Evolutionary conservation across 2,888 invertebrate species (phyloP).

Genomic region (Drosophila greeni): DNA sequence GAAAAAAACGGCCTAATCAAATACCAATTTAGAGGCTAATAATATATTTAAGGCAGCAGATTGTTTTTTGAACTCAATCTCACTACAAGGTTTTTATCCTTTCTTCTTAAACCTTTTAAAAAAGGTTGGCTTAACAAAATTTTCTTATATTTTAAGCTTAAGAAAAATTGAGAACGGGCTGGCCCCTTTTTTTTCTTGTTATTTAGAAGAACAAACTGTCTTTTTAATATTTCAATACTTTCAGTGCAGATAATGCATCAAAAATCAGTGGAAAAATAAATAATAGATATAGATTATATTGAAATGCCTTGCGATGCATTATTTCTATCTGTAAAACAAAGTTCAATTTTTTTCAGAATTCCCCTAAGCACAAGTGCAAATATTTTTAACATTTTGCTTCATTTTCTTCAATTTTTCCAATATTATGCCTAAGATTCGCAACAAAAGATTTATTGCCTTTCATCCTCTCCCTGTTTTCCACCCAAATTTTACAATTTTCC

Average conservation of each 20-base stretch:
- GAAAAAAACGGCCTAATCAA: constrained; percentile 5
- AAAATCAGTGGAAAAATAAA: too few relatives aligned
- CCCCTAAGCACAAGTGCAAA: background rate
- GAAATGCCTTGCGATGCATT: background rate
- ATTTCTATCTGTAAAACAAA: background rate
- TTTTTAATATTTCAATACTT: too few relatives aligned
- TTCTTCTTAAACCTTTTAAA: background rate
- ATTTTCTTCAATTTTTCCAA: background rate
- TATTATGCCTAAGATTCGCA: background rate
- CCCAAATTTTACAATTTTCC: constrained; percentile 14
- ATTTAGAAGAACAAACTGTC: too few relatives aligned
- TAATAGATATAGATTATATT: too few relatives aligned
- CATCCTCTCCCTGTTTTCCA: background rate
- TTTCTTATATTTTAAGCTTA: background rate
- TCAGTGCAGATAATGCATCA: too few relatives aligned
- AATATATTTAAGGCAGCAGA: background rate
- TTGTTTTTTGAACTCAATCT: background rate
- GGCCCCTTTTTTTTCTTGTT: too few relatives aligned
- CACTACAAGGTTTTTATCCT: background rate
- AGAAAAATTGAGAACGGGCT: too few relatives aligned
- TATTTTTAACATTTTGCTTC: background rate
- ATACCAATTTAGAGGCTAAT: background rate
- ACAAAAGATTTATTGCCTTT: constrained; percentile 6
- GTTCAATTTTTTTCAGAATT: background rate
- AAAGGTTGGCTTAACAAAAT: rapidly evolving